phyloP scores from a whole-genome alignment of 2,113 vertebrate species.

The Madoqua kirkii region DNA sequence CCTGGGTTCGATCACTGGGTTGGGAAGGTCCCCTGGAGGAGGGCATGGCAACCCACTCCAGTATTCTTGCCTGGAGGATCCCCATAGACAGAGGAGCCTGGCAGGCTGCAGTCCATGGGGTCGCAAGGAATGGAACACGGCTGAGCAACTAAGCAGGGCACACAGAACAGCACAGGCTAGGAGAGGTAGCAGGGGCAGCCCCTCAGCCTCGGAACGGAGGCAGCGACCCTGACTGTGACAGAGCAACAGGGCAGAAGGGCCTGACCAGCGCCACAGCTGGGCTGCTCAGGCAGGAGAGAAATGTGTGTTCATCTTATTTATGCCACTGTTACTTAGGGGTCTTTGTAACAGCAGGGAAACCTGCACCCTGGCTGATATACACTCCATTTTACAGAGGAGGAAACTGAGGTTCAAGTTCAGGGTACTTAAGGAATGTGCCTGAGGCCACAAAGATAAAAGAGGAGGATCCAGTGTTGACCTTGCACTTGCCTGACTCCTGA shows the following conservation, averaged over 20 bases:
- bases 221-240: neutral
- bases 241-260: neutral
- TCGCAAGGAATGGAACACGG: neutral
- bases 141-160: neutral
- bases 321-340: neutral
- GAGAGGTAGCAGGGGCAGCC: neutral
- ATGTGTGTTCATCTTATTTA: neutral
- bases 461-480: neutral
- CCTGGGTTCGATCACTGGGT: neutral
- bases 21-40: neutral
- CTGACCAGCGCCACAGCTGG: neutral
- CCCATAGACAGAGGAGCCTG: neutral
- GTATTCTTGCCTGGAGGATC: neutral
- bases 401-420: neutral
- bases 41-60: neutral
- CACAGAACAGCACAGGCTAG: neutral
- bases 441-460: neutral
- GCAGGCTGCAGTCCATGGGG: neutral
- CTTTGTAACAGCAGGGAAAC: neutral
- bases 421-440: neutral
- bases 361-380: neutral
- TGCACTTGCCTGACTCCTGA: neutral
- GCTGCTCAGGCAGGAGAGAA: neutral
- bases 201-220: neutral
- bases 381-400: neutral